Conservation (phyloP, 35 echinoderm and acorn worm species). For the Anneissia japonica region DNA sequence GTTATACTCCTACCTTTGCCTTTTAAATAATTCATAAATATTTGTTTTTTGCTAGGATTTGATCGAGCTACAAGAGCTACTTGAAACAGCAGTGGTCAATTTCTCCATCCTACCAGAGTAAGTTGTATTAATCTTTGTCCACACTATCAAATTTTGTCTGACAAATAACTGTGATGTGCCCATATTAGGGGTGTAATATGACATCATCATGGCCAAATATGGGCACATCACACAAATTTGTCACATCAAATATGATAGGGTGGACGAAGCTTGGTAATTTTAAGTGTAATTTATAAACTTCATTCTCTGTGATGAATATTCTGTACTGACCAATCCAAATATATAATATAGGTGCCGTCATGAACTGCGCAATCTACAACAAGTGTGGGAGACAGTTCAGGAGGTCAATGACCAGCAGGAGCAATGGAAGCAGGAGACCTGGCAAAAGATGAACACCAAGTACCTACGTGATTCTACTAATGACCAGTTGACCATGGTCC, state of each 20-base stretch:
- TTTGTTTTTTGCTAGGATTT: slow-evolving; percentile 56
- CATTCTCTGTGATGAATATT: too few species aligned
- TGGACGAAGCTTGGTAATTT: too few species aligned
- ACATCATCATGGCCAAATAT: too few species aligned
- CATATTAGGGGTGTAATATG: too few species aligned
- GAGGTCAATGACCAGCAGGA: slow-evolving; percentile 76
- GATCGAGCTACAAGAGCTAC: slow-evolving; percentile 86
- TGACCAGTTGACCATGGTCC: slow-evolving; percentile 66
- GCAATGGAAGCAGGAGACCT: slow-evolving; percentile 83
- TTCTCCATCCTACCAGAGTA: slow-evolving; percentile 94
- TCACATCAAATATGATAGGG: too few species aligned
- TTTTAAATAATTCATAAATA: too few species aligned
- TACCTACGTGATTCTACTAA: slow-evolving; percentile 76
- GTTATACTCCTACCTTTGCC: too few species aligned
- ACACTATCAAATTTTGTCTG: too few species aligned
- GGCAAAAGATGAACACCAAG: slow-evolving; percentile 95
- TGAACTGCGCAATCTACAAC: slow-evolving; percentile 73
- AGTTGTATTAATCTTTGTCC: slow-evolving; percentile 15
- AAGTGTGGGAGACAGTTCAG: slow-evolving; percentile 84
- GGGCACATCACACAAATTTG: too few species aligned
- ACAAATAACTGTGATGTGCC: too few species aligned
- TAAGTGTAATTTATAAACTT: too few species aligned
- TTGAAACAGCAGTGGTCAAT: slow-evolving; percentile 95
- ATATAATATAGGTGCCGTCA: slow-evolving; percentile 86
- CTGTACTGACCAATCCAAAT: too few species aligned